phyloP scores from a whole-genome alignment of 2,113 vertebrate species.

The Machaerirhynchus nigripectus region DNA sequence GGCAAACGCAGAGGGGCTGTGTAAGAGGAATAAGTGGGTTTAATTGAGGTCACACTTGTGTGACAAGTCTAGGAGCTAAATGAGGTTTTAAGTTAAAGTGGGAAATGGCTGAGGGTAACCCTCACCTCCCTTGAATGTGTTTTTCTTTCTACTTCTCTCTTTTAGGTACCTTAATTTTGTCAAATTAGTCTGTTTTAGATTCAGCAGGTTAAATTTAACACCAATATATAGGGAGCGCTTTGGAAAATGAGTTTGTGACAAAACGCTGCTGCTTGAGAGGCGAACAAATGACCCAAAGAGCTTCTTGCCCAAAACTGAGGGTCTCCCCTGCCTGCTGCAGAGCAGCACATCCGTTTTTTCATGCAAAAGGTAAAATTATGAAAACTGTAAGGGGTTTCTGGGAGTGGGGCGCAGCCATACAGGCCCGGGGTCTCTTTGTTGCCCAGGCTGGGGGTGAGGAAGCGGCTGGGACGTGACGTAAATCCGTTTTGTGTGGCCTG shows the following conservation, averaged over 20 bases:
- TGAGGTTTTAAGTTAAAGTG: background rate
- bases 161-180: background rate
- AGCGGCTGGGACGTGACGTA: fast-evolving
- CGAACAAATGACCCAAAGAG: background rate
- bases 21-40: background rate
- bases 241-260: background rate
- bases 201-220: background rate
- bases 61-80: background rate
- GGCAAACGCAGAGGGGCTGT: background rate
- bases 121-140: background rate
- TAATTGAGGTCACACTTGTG: background rate
- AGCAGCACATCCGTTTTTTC: fast-evolving
- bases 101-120: background rate
- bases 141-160: background rate
- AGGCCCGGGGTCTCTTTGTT: background rate
- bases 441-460: fast-evolving
- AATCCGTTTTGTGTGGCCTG: background rate
- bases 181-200: background rate
- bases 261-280: background rate
- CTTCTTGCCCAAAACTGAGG: background rate
- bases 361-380: background rate
- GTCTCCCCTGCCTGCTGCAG: background rate
- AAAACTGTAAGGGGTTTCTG: background rate
- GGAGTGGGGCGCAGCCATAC: background rate
- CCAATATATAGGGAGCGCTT: background rate